phyloP scores from a whole-genome alignment of 2,888 invertebrate genomes.

The Cheiracanthium punctorium region DNA sequence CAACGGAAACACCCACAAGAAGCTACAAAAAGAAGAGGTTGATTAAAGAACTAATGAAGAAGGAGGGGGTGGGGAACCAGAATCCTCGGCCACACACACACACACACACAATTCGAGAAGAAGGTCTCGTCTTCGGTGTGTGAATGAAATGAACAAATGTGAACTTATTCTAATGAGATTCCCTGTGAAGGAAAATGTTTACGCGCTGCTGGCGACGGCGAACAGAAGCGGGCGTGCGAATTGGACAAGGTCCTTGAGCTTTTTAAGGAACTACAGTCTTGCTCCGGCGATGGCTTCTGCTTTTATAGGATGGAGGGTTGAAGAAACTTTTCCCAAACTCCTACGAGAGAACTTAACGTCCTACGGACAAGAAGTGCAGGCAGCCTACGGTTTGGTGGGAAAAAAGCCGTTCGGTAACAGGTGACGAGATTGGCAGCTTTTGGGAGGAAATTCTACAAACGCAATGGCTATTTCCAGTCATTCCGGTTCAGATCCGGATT shows the following conservation, averaged over 20 bases:
- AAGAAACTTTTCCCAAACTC: conserved; percentile 53
- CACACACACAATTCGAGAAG: background rate
- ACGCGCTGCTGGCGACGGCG: conserved; percentile 20
- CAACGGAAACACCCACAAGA: conserved; percentile 3
- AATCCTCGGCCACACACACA: background rate
- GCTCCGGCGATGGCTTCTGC: conserved; percentile 50
- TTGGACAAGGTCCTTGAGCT: conserved; percentile 48
- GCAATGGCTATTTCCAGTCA: too few species aligned
- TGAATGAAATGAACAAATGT: background rate
- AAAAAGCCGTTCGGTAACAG: background rate
- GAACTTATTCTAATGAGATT: conserved; percentile 11
- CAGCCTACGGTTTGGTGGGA: conserved; percentile 28
- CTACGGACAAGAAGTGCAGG: conserved; percentile 28
- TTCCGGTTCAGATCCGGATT: too few species aligned
- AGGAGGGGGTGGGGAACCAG: too few species aligned
- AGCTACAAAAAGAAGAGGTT: background rate
- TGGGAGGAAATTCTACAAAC: too few species aligned
- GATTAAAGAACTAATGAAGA: background rate
- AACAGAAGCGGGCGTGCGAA: conserved; percentile 43
- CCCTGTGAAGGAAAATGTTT: conserved; percentile 11
- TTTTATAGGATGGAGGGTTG: conserved; percentile 39
- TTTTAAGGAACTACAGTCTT: conserved; percentile 68
- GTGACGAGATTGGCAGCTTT: background rate
- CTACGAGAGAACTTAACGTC: conserved; percentile 17
- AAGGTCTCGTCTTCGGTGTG: background rate